Percentiles rank a stretch among this genome's conserved stretches.
Conservation (phyloP, 2,113 vertebrate species). For the Podarcis muralis region DNA sequence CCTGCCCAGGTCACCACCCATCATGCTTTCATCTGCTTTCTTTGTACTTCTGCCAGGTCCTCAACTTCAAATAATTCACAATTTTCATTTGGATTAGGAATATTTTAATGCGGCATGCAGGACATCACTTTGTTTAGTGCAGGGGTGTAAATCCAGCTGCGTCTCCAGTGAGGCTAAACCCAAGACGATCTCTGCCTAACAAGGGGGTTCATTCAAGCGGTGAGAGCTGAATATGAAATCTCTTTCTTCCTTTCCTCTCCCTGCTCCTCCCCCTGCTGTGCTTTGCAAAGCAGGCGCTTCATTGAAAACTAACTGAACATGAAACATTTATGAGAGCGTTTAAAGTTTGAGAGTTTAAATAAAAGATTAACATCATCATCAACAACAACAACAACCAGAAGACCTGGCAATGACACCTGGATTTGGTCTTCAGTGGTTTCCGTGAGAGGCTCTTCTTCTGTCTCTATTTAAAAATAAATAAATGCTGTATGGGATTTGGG, state of each 20-base stretch:
- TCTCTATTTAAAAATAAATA: not conserved
- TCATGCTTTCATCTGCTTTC: not conserved
- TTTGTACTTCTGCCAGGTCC: not conserved
- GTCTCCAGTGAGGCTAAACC: not conserved
- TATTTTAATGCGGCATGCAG: not conserved
- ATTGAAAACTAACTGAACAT: conserved; percentile 15
- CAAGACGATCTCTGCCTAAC: not conserved
- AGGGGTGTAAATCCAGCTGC: not conserved
- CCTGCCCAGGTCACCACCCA: not conserved
- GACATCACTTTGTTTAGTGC: not conserved
- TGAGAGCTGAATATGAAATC: not conserved
- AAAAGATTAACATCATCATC: conserved; percentile 3
- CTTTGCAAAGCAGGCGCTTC: conserved; percentile 4
- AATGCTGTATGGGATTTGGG: not conserved
- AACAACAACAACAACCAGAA: not conserved
- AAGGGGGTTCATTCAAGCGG: not conserved
- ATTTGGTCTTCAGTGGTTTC: not conserved
- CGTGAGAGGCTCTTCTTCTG: not conserved
- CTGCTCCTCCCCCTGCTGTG: not conserved
- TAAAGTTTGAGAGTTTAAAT: not conserved
- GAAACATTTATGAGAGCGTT: not conserved
- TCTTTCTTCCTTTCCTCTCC: not conserved
- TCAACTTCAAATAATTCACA: not conserved
- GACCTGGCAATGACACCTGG: not conserved
- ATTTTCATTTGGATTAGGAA: not conserved